These are phyloP conservation scores for Azemiops feae DNA, from an alignment of 2,113 vertebrate species.

Conservation along the genomic window DNA sequence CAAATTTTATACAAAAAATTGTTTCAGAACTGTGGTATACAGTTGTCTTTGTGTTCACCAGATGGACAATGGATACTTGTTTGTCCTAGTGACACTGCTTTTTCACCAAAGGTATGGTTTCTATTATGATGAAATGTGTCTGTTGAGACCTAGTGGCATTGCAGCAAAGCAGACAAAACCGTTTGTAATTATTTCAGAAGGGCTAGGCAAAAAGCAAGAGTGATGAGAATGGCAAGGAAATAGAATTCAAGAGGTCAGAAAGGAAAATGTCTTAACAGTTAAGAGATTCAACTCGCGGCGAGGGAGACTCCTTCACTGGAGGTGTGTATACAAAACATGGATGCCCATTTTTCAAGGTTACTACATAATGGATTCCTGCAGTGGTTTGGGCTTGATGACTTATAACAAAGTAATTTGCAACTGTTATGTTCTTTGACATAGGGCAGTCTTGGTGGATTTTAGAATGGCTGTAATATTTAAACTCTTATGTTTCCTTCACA, in stretches of 20 bases:
- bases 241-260: neutral
- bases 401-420: neutral
- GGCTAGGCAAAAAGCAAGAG: neutral
- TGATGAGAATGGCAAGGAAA: neutral
- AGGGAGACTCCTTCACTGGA: neutral
- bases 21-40: conserved; percentile 53
- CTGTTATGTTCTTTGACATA: neutral
- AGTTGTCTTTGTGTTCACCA: conserved; percentile 67
- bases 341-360: neutral
- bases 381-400: neutral
- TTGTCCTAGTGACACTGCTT: conserved; percentile 47
- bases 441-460: neutral
- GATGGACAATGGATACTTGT: conserved; percentile 67
- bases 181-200: neutral
- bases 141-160: neutral
- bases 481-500: neutral
- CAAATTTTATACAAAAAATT: conserved; percentile 48
- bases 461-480: neutral
- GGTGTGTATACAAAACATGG: neutral
- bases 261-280: neutral
- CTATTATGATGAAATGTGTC: neutral
- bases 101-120: conserved; percentile 63
- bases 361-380: neutral
- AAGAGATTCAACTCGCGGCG: neutral
- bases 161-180: neutral